phyloP scores from a whole-genome alignment of 2,888 invertebrate species.

The Lithophane semibrunnea region DNA sequence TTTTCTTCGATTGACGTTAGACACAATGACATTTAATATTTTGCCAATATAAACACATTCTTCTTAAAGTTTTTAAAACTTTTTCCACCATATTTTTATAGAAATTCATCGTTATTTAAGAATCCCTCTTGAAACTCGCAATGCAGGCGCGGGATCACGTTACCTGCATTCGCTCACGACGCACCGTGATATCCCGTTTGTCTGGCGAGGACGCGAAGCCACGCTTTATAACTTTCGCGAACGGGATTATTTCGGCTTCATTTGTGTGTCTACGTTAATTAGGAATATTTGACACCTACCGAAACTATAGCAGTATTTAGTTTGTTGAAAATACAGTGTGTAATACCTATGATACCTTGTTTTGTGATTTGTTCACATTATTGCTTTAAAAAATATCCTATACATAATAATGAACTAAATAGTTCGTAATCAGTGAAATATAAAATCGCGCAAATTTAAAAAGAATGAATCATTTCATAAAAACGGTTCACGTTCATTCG shows the following conservation, averaged over 20 bases:
- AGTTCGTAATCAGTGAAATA: too few relatives aligned
- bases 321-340: background rate
- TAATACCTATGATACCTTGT: background rate
- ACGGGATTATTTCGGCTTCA: constrained; percentile 55
- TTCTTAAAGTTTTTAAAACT: background rate
- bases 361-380: background rate
- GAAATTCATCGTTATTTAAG: background rate
- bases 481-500: background rate
- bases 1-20: background rate
- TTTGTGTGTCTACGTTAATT: constrained; percentile 48
- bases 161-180: constrained; percentile 75
- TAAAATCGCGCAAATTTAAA: background rate
- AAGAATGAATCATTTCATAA: background rate
- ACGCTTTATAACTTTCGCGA: constrained; percentile 60
- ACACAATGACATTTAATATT: background rate
- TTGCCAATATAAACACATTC: background rate
- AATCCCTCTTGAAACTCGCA: background rate
- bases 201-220: constrained; percentile 76
- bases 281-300: constrained; percentile 38
- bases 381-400: background rate
- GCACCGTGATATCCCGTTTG: constrained; percentile 77
- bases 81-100: background rate
- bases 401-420: background rate
- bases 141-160: constrained; percentile 58
- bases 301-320: constrained; percentile 19